Evolutionary conservation across 2,797 vertebrate genomes (phyloP).

Genomic region (Manis javanica): DNA sequence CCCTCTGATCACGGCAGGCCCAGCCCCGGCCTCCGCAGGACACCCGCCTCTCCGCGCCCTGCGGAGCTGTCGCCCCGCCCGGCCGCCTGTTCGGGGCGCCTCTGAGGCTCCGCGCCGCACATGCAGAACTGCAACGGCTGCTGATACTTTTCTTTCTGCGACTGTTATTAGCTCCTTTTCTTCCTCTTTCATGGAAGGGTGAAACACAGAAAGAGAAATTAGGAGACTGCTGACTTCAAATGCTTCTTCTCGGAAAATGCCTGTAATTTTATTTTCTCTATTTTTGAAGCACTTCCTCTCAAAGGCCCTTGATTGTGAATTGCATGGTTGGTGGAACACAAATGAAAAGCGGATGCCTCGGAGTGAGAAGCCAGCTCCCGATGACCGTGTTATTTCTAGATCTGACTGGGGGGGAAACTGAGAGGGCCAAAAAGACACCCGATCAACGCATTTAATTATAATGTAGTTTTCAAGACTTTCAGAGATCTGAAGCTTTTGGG

Average conservation of each 20-base stretch:
- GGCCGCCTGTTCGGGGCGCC: no score
- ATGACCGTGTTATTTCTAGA: conserved; percentile 65
- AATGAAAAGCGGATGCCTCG: conserved; percentile 49
- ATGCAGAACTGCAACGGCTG: not conserved
- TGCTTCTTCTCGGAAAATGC: conserved; percentile 73
- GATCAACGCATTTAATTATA: conserved; percentile 58
- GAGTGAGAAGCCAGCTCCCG: conserved; percentile 59
- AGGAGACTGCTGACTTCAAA: conserved; percentile 78
- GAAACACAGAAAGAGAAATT: conserved; percentile 71
- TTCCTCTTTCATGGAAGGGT: conserved; percentile 16
- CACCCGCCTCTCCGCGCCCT: no score
- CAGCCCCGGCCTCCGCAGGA: not conserved
- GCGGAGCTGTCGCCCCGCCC: no score
- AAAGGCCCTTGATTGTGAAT: conserved; percentile 83
- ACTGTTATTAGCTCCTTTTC: conserved; percentile 51
- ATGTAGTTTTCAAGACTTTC: conserved; percentile 53
- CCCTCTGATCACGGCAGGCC: not conserved
- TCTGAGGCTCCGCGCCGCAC: not conserved
- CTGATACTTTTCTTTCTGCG: not conserved
- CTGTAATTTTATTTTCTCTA: conserved; percentile 79
- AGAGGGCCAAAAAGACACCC: conserved; percentile 36
- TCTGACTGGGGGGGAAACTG: not conserved
- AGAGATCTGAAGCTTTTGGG: conserved; percentile 33
- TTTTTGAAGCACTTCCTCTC: conserved; percentile 76
- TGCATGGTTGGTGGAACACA: conserved; percentile 71